A percentile compares a stretch with the other conserved stretches of the same genome.
Conservation (phyloP, 2,888 invertebrate species). For the Agonopterix alstromeriana region DNA sequence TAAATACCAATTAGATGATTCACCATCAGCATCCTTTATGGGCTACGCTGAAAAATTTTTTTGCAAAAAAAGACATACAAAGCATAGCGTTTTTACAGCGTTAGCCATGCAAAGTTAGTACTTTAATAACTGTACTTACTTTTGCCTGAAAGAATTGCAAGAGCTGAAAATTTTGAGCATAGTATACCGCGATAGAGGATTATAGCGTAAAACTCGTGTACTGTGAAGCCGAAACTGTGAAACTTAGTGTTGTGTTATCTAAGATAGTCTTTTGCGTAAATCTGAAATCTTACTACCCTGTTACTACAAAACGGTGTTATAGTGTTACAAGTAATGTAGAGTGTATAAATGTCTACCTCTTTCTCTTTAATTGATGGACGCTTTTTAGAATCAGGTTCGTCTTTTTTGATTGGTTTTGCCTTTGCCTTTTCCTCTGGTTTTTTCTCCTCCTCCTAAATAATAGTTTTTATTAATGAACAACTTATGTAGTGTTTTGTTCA, state of each 20-base stretch:
- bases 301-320: conserved; percentile 20
- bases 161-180: conserved; percentile 11
- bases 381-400: conserved; percentile 58
- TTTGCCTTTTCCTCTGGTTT: conserved; percentile 68
- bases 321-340: conserved; percentile 20
- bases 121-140: conserved; percentile 18
- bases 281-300: not conserved
- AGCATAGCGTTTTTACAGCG: conserved; percentile 38
- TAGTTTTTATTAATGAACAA: conserved; percentile 3
- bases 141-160: not conserved
- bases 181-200: conserved; percentile 24
- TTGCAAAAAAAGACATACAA: conserved; percentile 19
- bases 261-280: no score
- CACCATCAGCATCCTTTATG: not conserved
- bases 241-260: conserved; percentile 27
- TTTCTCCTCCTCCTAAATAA: conserved; percentile 58
- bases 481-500: conserved; percentile 5
- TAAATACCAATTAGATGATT: not conserved
- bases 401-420: conserved; percentile 53
- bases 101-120: conserved; percentile 35
- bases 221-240: conserved; percentile 15
- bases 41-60: conserved; percentile 9
- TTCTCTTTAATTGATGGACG: conserved; percentile 64
- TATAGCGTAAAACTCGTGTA: conserved; percentile 19
- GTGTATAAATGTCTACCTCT: conserved; percentile 40